Evolutionary conservation across 2,888 invertebrate genomes (phyloP), one percentile per base, ranked within the genome.

Genomic region (Drosophila rellima): DNA sequence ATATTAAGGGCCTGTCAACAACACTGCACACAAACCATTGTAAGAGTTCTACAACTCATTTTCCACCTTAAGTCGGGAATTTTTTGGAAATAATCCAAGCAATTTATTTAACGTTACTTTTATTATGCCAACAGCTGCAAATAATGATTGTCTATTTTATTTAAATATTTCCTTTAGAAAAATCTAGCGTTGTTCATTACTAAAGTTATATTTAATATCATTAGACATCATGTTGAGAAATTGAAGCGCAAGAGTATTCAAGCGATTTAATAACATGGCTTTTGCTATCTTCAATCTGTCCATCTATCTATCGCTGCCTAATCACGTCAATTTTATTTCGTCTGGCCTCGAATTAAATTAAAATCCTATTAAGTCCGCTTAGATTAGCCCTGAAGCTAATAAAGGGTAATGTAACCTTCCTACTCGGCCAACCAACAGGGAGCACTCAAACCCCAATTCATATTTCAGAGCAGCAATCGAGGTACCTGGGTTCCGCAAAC

Each of bases 311-410:
- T 15, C 10, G 50, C 31, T 15, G 11, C 18, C 17, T 8, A 35
- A 52, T 59, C 66, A 74, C 50, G 70, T 54, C 50, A 80, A 70
- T 54, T 57, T 29, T 10, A 44, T 40, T 42, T 51, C 33, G 70
- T 70, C 85, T 85, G 76, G 67, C 67, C 70, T 76, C 73, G 84
- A 82, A 89, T 91, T 88, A 82, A 91, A 91, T 91, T 91, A 91
- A 90, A 89, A 85, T 83, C 71, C 79, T 78, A 89, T 90, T 87
- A 89, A 74, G 72, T 63, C 67, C 56, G 74, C 67, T 67, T 42
- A 65, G 60, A 51, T 47, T 15, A 42, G 57, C 78, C 71, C 51
- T 29, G 74, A 20, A 50, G 79, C 84, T 74, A 74, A 71, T 78
- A 50, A 69, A 47, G 62, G 54, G 23, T 31, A 55, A 45, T 26